Base-by-base conservation (phyloP, 2,113 vertebrate species). In the Miniopterus natalensis region DNA sequence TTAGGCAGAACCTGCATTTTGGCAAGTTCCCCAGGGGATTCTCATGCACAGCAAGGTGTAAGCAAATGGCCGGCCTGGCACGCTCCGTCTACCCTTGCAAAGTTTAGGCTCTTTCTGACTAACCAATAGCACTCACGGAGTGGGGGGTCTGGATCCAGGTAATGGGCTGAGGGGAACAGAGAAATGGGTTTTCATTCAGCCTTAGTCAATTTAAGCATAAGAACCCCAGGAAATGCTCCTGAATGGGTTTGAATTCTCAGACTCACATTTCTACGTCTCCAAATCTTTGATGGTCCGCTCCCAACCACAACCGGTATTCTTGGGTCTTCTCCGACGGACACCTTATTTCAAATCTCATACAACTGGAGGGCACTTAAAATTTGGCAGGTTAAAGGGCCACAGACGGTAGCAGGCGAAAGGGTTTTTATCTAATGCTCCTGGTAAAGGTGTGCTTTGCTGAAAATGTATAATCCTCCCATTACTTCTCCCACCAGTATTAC, bases 41-140 rank as follows among this genome's bases (percentile, higher is more conserved):
- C 7, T 51, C 21, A 42, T 1, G 6, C 17, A 36, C 17, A 27
- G 8, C 55, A 25, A 73, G 14, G 31, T 51, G 1, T 42, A 68
- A 42, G n/a, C 86, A 31, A 57, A 7, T 75, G 45, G n/a, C 20
- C 36, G 27, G 27, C n/a, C 1, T 5, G 15, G 21, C 18, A 42
- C 15, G 88, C 18, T 40, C 18, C n/a, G 27, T 3, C 25, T 4
- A 31, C 8, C 27, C 14, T 29, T 55, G 27, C 4, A n/a, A 9
- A 74, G 29, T 2, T 63, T 7, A 18, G 10, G 31, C n/a, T 40
- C 1, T 18, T 80, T 84, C 51, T 36, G 14, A 20, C 42, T 55
- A 29, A 29, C 21, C 10, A 27, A 14, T 0, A 66, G 47, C 25
- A 31, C 17, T 13, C 11, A 70, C 0, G 10, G 14, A 71, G 9